Evolutionary conservation across 2,113 vertebrate genomes (phyloP), one percentile per base, ranked within the genome.

Genomic region (Nibea coibor): DNA sequence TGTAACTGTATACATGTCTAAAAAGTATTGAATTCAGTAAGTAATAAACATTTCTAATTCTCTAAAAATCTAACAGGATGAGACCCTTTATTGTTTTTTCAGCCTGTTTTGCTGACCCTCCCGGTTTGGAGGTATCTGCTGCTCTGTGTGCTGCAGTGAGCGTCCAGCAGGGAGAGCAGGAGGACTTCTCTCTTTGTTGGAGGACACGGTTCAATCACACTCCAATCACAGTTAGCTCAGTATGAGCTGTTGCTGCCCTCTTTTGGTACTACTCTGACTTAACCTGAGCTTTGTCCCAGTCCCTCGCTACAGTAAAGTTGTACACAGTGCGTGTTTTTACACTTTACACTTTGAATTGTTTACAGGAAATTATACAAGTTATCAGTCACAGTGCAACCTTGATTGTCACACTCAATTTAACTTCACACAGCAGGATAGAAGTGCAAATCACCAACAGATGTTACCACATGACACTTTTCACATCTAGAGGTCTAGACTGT

Each of bases 1-100:
- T 92, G 71, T 91, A 89, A 92, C 83, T 66, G 48, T 79, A 67
- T 72, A 79, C 82, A 75, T 82, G 77, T 89, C 67, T 91, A 81
- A 89, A 83, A 90, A 72, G 42, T 80, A 83, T 85, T 88, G 84
- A 83, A 86, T 80, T 66, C 70, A 85, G 72, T 80, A 48, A 83
- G 56, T 75, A 94, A 93, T 93, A 94, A 94, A 94, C 75, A 78
- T 89, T 57, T 90, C 83, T 92, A 91, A 92, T 92, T 90, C 83
- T 86, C 61, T 86, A 47, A 76, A 71, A 68, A 57, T 6, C 1
- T 0, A 39, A 24, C 1, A 26, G 35, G 35, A 39, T 35, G 28
- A 42, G 5, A 14, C 19, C 10, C 1, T 51, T 10, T 24, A 4
- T 67, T n/a, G 11, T 9, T 9, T 59, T 43, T 47, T 51, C 0